Percentiles rank a stretch among this genome's conserved stretches.
Conservation (phyloP, 2,113 vertebrate genomes). For the Thomomys bottae region DNA sequence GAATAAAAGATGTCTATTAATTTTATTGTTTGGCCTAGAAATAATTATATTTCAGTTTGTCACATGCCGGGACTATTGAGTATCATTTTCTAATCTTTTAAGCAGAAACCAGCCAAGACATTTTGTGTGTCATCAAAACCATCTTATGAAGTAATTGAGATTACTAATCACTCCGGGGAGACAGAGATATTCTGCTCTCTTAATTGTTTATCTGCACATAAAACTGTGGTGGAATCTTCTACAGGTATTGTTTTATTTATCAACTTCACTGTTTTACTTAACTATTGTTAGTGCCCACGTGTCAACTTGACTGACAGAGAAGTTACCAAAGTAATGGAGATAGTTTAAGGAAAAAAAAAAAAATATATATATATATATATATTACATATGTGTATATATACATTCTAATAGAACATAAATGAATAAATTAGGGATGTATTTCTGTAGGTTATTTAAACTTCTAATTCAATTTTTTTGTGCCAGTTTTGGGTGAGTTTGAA, state of each 20-base stretch:
- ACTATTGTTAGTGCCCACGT: not conserved
- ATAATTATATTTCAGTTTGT: not conserved
- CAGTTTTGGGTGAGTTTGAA: too few relatives aligned
- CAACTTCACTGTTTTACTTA: conserved; percentile 17
- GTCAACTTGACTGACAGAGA: not conserved
- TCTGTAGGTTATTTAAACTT: not conserved
- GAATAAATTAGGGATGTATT: not conserved
- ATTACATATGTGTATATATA: too few relatives aligned
- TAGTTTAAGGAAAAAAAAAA: too few relatives aligned
- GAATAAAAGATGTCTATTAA: not conserved
- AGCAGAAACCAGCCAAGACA: conserved; percentile 90
- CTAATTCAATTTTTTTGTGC: not conserved
- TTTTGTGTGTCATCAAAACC: conserved; percentile 88
- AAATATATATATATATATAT: too few relatives aligned
- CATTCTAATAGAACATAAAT: not conserved
- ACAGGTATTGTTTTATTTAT: conserved; percentile 87
- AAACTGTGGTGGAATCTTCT: conserved; percentile 91
- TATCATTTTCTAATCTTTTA: conserved; percentile 68
- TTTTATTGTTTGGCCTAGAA: conserved; percentile 39
- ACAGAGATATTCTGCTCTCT: conserved; percentile 93
- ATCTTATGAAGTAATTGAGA: conserved; percentile 91
- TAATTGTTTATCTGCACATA: conserved; percentile 93
- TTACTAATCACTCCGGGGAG: conserved; percentile 88
- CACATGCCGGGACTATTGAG: not conserved
- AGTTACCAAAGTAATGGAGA: too few relatives aligned